phyloP scores from a whole-genome alignment of 2,888 invertebrate species.

The Polia nebulosa region DNA sequence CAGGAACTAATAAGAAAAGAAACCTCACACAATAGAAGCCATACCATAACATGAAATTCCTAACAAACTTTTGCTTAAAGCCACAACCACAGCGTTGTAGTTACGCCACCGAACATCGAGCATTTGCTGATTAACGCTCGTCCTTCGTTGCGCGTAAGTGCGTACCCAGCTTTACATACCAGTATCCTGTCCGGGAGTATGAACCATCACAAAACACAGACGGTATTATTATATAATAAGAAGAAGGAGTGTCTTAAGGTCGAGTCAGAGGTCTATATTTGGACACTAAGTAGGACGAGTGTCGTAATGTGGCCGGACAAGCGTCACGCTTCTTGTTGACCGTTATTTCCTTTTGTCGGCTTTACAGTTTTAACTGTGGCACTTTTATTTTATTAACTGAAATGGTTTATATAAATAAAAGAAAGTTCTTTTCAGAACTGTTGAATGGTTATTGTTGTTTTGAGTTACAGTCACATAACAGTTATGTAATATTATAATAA shows the following conservation, averaged over 20 bases:
- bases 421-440: neutral
- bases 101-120: neutral
- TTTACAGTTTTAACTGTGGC: constrained; percentile 22
- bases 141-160: neutral
- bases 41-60: neutral
- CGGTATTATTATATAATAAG: constrained; percentile 55
- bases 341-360: constrained; percentile 35
- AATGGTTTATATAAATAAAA: too few species aligned
- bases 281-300: constrained; percentile 49
- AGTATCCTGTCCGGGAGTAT: constrained; percentile 38
- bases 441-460: neutral
- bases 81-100: too few species aligned
- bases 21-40: neutral
- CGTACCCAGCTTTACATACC: constrained; percentile 2
- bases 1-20: too few species aligned
- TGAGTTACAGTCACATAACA: too few species aligned
- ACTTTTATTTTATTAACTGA: constrained; percentile 25
- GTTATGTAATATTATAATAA: too few species aligned
- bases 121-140: neutral
- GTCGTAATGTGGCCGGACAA: constrained; percentile 51
- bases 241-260: constrained; percentile 45
- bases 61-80: neutral
- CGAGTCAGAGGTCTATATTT: constrained; percentile 61
- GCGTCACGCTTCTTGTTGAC: constrained; percentile 23
- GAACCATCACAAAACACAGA: constrained; percentile 33